A percentile compares a stretch with the other conserved stretches of the same genome.
Evolutionary conservation across 2,888 invertebrate genomes (phyloP).

Genomic region (Gymnosoma rotundatum): DNA sequence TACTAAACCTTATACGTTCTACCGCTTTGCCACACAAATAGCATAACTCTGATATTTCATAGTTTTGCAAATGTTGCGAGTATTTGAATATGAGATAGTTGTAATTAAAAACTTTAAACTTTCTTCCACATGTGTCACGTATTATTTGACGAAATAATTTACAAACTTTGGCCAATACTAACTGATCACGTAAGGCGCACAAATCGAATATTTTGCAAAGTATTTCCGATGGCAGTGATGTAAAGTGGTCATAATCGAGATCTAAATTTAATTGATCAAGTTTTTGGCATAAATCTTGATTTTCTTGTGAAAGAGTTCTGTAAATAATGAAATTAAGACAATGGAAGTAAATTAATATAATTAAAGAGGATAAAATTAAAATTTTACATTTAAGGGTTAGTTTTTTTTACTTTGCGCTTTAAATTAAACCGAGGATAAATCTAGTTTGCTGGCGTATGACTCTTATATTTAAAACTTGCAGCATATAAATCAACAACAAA

Average conservation of each 20-base stretch:
- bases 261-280: slow-evolving; percentile 13
- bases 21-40: slow-evolving; percentile 46
- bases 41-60: slow-evolving; percentile 61
- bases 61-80: slow-evolving; percentile 27
- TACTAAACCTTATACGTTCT: slow-evolving; percentile 46
- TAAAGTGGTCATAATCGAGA: background rate
- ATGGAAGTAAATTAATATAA: no score
- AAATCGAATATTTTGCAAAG: slow-evolving; percentile 48
- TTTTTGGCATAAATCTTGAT: background rate
- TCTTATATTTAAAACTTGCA: no score
- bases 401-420: no score
- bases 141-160: slow-evolving; percentile 57
- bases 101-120: slow-evolving; percentile 50
- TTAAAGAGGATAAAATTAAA: background rate
- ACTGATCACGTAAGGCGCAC: slow-evolving; percentile 35
- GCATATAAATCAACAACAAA: no score
- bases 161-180: slow-evolving; percentile 59
- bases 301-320: background rate
- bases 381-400: background rate
- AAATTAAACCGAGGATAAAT: no score
- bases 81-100: slow-evolving; percentile 63
- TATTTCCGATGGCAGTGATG: slow-evolving; percentile 56
- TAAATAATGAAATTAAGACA: no score
- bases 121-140: slow-evolving; percentile 26
- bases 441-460: no score